Evolutionary conservation across 1,140 invertebrate genomes (phyloP), one percentile per base, ranked within the genome.

Genomic region (Zophobas morio): DNA sequence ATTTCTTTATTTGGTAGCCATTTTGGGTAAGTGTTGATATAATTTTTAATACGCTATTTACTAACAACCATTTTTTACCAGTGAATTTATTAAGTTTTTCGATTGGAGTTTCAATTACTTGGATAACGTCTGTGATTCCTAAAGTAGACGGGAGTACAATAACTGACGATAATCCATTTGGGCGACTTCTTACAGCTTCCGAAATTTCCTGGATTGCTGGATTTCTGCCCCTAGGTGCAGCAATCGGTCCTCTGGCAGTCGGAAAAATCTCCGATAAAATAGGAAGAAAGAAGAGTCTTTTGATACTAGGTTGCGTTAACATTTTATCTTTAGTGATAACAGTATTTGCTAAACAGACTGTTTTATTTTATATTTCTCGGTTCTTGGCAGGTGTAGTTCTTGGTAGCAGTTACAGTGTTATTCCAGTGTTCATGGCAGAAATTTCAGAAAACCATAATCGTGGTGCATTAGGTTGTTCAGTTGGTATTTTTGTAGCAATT

Each of bases 181-280:
- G 86, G 0, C 76, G 77, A 2, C 74, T 78, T 2, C 80, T 90
- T 1, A 88, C 87, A 0, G 39, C 78, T 0, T 88, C 90, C 0
- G 87, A 94, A 81, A 86, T 87, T 46, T 93, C 95, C 0, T 97
- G 95, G 95, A 93, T 97, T 75, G 93, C 93, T 0, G 94, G 94
- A 0, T 85, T 96, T 4, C 87, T 96, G 60, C 90, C 94, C 0
- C 82, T 97, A 32, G 95, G 95, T 5, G 94, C 94, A 33, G 87
- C 95, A 8, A 36, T 79, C 6, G 83, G 81, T 6, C 79, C 81
- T 1, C 37, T 81, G 0, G 51, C 77, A 0, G 85, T 87, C 33
- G 86, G 86, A 8, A 73, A 83, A 33, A 57, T 85, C 0, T 53
- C 86, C 4, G 85, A 88, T 54, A 84, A 81, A 8, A 81, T 88